A percentile compares a stretch with the other conserved stretches of the same genome.
These are phyloP conservation scores for Tetramorium simillimum DNA, from an alignment of 1,140 invertebrate species.

Conservation along the genomic window DNA sequence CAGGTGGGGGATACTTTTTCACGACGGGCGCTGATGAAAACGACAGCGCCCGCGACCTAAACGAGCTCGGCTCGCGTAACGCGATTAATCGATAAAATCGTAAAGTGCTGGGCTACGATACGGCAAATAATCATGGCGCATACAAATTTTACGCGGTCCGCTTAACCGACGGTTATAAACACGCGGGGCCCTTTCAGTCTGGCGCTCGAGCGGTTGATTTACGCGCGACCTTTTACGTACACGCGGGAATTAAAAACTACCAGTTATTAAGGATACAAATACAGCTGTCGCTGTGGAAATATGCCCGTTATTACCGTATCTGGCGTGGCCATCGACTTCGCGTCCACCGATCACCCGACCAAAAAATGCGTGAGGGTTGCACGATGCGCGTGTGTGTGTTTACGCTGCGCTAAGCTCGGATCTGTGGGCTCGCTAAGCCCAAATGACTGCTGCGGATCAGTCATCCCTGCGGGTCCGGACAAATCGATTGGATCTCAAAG, in stretches of 20 bases:
- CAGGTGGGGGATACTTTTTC: not conserved
- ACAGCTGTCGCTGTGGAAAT: slow-evolving; percentile 6
- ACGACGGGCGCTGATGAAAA: not conserved
- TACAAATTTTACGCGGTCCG: slow-evolving; percentile 13
- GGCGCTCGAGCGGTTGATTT: not conserved
- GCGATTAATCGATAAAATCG: slow-evolving; percentile 27
- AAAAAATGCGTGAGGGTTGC: not conserved
- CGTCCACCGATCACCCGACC: not conserved
- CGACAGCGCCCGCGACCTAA: not conserved
- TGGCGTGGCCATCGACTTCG: not conserved
- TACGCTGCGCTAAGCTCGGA: not conserved
- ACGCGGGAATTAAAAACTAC: slow-evolving; percentile 13
- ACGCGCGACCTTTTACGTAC: not conserved
- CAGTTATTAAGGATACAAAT: not conserved
- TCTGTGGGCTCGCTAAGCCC: not conserved
- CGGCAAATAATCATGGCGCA: not conserved
- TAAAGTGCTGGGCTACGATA: not conserved
- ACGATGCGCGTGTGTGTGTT: not conserved
- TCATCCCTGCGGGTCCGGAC: not conserved
- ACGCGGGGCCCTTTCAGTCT: not conserved
- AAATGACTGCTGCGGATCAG: not conserved
- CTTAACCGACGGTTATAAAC: slow-evolving; percentile 18
- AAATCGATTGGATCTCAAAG: not conserved
- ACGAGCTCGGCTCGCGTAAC: not conserved
- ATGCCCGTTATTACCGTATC: not conserved